Conservation (phyloP, 2,888 invertebrate species). For the Galeruca laticollis region DNA sequence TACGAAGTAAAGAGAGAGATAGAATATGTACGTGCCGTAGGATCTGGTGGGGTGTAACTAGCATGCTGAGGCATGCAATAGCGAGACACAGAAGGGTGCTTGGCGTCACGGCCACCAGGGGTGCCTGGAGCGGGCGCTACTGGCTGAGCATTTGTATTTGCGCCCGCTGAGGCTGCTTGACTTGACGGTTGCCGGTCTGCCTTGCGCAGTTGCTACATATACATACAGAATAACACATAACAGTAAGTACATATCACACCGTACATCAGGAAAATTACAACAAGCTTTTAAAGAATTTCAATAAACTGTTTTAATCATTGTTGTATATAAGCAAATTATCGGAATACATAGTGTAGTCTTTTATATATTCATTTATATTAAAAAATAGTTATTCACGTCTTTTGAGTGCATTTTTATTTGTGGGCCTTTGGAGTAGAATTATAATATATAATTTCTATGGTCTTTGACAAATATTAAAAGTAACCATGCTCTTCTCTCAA, state of each 20-base stretch:
- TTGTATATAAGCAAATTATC: too few relatives aligned
- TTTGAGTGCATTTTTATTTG: too few relatives aligned
- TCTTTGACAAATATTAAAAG: too few relatives aligned
- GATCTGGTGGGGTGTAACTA: conserved; percentile 72
- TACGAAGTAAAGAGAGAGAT: conserved; percentile 49
- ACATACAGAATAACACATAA: conserved; percentile 67
- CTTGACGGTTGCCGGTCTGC: conserved; percentile 65
- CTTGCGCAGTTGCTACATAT: conserved; percentile 68
- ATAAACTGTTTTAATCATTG: not conserved
- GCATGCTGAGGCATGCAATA: conserved; percentile 75
- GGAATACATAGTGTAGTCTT: too few relatives aligned
- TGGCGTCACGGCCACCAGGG: conserved; percentile 66
- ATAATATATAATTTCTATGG: too few relatives aligned
- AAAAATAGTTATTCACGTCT: too few relatives aligned
- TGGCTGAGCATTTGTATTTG: conserved; percentile 53
- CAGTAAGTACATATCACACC: conserved; percentile 57
- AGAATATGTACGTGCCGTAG: conserved; percentile 72
- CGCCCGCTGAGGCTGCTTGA: conserved; percentile 57
- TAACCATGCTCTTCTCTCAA: too few relatives aligned
- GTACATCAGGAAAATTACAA: conserved; percentile 28
- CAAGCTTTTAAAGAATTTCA: conserved; percentile 27
- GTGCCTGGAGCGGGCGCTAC: conserved; percentile 61
- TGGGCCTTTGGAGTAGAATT: too few relatives aligned
- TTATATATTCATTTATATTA: too few relatives aligned
- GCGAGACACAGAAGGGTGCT: conserved; percentile 69